Percentiles rank a stretch among this genome's conserved stretches.
These are phyloP conservation scores for Paraescarpia echinospica DNA, from an alignment of 1,140 invertebrate species.

Conservation along the genomic window DNA sequence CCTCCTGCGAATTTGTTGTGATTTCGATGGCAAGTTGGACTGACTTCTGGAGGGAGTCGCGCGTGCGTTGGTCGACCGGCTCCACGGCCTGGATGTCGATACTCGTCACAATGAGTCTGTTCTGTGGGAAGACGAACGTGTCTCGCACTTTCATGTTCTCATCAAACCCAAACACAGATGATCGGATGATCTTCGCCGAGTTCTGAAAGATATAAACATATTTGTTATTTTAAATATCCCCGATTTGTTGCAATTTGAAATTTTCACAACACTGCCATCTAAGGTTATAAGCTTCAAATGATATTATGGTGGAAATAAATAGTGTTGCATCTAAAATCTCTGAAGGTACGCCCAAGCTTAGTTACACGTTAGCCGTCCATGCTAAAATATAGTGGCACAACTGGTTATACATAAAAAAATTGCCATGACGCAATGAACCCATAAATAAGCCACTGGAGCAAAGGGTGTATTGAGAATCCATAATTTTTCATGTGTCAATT, in stretches of 20 bases:
- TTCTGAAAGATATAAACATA: conserved; percentile 56
- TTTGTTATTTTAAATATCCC: too few relatives aligned
- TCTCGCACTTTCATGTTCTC: conserved; percentile 57
- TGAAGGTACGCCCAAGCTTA: too few relatives aligned
- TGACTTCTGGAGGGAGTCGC: conserved; percentile 63
- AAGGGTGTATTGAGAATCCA: too few relatives aligned
- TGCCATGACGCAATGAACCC: too few relatives aligned
- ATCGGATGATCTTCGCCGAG: conserved; percentile 61
- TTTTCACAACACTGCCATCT: neutral
- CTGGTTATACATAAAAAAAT: too few relatives aligned
- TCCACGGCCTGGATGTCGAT: conserved; percentile 64
- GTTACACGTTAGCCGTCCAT: too few relatives aligned
- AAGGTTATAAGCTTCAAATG: neutral
- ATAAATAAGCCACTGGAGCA: too few relatives aligned
- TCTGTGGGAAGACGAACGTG: conserved; percentile 58
- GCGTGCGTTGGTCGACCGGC: conserved; percentile 63
- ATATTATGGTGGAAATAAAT: too few relatives aligned
- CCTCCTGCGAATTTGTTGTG: conserved; percentile 61
- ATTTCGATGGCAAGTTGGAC: conserved; percentile 64
- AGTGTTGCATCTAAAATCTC: too few relatives aligned
- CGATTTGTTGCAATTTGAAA: too few relatives aligned
- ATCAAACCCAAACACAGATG: conserved; percentile 63
- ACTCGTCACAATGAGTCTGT: conserved; percentile 61
- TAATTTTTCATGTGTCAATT: too few relatives aligned
- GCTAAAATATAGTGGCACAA: too few relatives aligned